Base-by-base conservation (phyloP, 2,888 invertebrate genomes). In the Amiota minor region DNA sequence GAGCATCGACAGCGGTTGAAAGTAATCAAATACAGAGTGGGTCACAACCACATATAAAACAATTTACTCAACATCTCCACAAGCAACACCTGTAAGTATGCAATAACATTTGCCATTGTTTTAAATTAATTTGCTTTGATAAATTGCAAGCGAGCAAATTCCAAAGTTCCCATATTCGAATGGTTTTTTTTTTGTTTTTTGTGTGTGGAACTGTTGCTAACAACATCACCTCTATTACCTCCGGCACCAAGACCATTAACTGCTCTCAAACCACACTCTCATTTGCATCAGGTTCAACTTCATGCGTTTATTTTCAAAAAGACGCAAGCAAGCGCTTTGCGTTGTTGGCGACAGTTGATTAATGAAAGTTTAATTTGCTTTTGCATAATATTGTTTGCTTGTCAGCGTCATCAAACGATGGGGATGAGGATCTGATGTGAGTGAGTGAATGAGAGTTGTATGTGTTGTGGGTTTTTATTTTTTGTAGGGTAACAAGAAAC, bases 281-380 rank as follows among this genome's bases (percentile, higher is more conserved):
- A 62, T 62, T 62, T 62, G 62, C 62, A 62, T 62, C 62, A 62
- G 45, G 12, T 62, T 62, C 61, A 65, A 65, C 47, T 65, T 49
- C 18, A 49, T 64, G 20, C 35, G 35, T 35, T 35, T 35, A 35
- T 35, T 35, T 35, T 35, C 35, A 35, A 35, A 35, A 35, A 35
- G 35, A 35, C 35, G 35, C 35, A 35, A 35, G 35, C 35, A 35
- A 35, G 6, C 35, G 6, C 65, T 47, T 55, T 35, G 12, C 47
- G 46, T 16, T n/a, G 70, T 53, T 56, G 18, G 71, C 70, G 59
- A 72, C 70, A 53, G 50, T 49, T 76, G 74, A 74, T 76, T 70
- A 74, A 74, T 76, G 73, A 75, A 81, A 79, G 74, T 81, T 78
- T 76, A 77, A 82, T 74, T 77, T 80, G 56, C 70, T 76, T 74